These are phyloP conservation scores for Cavia aperea DNA, from an alignment of 2,113 vertebrate species.

Conservation along the genomic window DNA sequence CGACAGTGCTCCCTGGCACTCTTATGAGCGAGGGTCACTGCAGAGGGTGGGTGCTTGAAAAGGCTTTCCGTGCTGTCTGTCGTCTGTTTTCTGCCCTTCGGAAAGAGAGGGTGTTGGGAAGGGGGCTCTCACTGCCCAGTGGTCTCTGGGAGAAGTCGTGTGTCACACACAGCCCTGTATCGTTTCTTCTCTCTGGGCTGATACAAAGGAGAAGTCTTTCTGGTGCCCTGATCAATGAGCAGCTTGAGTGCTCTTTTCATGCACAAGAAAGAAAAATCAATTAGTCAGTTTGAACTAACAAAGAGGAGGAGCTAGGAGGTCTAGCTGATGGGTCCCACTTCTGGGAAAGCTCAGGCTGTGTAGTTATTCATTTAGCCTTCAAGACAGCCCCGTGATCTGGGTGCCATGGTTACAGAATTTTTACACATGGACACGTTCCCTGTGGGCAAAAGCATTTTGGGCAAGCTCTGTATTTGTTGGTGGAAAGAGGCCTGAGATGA, in stretches of 20 bases:
- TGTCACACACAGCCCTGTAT: background rate
- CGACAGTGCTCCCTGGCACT: background rate
- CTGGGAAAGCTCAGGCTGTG: constrained; percentile 18
- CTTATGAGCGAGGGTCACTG: background rate
- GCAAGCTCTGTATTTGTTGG: background rate
- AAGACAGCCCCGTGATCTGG: background rate
- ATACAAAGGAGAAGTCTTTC: constrained; percentile 45
- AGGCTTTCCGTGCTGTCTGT: background rate
- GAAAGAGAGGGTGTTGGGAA: background rate
- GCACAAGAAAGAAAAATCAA: constrained; percentile 54
- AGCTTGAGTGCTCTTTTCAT: constrained; percentile 30
- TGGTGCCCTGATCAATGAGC: constrained; percentile 26
- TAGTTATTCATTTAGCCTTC: constrained; percentile 29
- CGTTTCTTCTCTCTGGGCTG: constrained; percentile 12
- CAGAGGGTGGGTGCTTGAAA: background rate
- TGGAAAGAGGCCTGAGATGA: background rate
- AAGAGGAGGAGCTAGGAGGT: background rate
- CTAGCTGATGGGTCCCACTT: background rate
- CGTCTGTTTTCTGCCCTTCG: background rate
- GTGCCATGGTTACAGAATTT: background rate
- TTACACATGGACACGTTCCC: background rate
- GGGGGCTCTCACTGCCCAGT: background rate
- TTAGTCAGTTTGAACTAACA: constrained; percentile 42
- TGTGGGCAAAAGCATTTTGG: background rate
- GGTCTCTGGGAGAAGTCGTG: background rate